A percentile compares a stretch with the other conserved stretches of the same genome.
phyloP scores from a whole-genome alignment of 1,140 invertebrate species.

The Argopecten irradians region DNA sequence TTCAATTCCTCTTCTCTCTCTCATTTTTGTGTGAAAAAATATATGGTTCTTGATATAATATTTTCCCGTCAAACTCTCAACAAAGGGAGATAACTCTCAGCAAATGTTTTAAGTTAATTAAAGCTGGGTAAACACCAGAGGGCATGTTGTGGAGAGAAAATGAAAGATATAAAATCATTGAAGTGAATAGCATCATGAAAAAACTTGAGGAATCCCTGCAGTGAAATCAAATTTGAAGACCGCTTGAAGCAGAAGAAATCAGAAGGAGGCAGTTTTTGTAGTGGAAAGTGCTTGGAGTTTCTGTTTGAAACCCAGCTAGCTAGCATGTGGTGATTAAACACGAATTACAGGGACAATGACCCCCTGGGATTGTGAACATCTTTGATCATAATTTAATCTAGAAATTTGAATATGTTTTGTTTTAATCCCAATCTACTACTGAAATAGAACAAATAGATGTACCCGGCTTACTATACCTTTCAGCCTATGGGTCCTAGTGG shows the following conservation, averaged over 20 bases:
- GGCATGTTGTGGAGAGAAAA: background rate
- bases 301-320: background rate
- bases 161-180: constrained; percentile 14
- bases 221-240: background rate
- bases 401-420: background rate
- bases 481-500: too few species aligned
- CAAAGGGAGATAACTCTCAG: background rate
- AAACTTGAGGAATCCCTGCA: background rate
- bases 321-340: background rate
- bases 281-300: background rate
- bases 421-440: background rate
- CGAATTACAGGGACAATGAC: background rate
- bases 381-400: background rate
- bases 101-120: background rate
- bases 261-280: background rate
- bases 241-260: background rate
- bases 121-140: background rate
- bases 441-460: too few species aligned
- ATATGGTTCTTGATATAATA: background rate
- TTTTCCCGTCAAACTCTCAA: background rate
- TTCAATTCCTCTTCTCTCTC: background rate
- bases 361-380: background rate
- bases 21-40: background rate
- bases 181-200: background rate
- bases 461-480: too few species aligned